A percentile compares a stretch with the other conserved stretches of the same genome.
phyloP scores from a whole-genome alignment of 2,113 vertebrate species.

The Chlorodrepanis virens region DNA sequence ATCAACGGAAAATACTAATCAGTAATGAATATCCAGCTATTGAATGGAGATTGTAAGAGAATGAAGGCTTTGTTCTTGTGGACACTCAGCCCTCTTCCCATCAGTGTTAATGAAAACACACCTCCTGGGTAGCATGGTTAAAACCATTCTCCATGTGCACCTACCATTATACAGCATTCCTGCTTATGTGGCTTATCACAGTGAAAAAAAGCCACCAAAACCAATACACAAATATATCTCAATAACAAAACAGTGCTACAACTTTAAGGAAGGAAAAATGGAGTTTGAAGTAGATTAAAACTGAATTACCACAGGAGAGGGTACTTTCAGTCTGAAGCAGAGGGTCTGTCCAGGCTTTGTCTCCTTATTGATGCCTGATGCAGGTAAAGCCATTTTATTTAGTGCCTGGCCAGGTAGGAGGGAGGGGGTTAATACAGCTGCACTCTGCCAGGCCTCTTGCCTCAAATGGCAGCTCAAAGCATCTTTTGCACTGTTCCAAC shows the following conservation, averaged over 20 bases:
- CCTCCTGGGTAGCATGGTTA: background rate
- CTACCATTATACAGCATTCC: background rate
- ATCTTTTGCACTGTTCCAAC: constrained; percentile 13
- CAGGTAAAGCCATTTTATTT: background rate
- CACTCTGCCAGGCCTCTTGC: background rate
- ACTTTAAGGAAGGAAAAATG: background rate
- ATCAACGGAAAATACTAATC: background rate
- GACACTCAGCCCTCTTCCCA: background rate
- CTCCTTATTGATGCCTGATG: background rate
- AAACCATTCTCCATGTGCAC: background rate
- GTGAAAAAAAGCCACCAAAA: background rate
- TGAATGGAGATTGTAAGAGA: background rate
- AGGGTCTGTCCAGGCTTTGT: background rate
- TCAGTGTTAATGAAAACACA: background rate
- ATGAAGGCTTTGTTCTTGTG: background rate
- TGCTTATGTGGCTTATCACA: background rate
- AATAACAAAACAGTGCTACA: background rate
- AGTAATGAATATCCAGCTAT: background rate
- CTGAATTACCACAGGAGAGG: background rate
- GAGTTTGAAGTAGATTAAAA: background rate
- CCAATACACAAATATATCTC: background rate
- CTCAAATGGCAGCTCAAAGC: background rate
- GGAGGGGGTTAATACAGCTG: background rate
- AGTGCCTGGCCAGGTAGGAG: background rate
- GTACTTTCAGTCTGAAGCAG: background rate